Conservation (phyloP, 2,113 vertebrate species). For the Ceuthmochares aereus region DNA sequence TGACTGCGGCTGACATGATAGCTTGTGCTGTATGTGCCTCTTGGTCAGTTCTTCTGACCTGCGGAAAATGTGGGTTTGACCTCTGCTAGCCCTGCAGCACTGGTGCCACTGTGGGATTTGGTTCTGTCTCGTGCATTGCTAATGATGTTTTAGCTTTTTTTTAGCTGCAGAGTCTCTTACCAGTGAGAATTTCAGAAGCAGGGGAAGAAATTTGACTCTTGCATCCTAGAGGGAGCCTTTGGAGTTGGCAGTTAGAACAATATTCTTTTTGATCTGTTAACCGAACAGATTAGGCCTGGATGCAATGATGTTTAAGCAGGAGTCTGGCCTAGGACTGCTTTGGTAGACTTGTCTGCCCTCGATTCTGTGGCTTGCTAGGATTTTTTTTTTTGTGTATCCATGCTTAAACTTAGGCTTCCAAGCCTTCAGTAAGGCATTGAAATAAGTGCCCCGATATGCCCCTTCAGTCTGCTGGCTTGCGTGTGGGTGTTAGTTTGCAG, state of each 20-base stretch:
- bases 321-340: background rate
- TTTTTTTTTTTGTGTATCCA: background rate
- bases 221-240: slow-evolving; percentile 4
- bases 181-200: slow-evolving; percentile 1
- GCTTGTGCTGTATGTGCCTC: fast-evolving
- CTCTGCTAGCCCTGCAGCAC: background rate
- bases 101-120: fast-evolving
- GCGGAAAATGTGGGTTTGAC: background rate
- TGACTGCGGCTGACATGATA: fast-evolving
- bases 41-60: background rate
- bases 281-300: slow-evolving; percentile 29
- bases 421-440: background rate
- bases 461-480: background rate
- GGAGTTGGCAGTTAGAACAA: slow-evolving; percentile 61
- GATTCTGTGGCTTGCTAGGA: background rate
- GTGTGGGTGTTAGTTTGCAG: background rate
- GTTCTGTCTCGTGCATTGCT: fast-evolving
- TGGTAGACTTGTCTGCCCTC: background rate
- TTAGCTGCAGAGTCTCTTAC: background rate
- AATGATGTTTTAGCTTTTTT: background rate
- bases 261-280: slow-evolving; percentile 56
- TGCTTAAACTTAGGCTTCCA: background rate
- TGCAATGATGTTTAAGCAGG: background rate
- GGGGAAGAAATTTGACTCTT: slow-evolving; percentile 44
- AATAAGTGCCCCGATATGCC: background rate